These are phyloP conservation scores for Nothobranchius furzeri DNA, from an alignment of 2,113 vertebrate genomes.

Conservation along the genomic window DNA sequence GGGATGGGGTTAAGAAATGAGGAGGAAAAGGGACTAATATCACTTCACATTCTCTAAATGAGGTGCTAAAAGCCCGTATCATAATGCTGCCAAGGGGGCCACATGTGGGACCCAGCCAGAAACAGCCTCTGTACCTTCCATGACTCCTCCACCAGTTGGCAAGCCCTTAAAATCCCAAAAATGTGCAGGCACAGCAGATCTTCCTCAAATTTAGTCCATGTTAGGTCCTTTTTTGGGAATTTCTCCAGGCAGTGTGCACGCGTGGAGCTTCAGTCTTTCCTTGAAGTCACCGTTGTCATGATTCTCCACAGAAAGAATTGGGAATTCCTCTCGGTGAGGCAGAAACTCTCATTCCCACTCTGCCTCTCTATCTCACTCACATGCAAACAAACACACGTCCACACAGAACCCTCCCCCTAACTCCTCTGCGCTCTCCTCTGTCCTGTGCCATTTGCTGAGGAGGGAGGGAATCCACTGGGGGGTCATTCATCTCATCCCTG, in stretches of 20 bases:
- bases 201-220: slow-evolving; percentile 51
- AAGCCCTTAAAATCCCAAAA: slow-evolving; percentile 49
- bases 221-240: slow-evolving; percentile 36
- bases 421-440: slow-evolving; percentile 84
- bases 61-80: slow-evolving; percentile 68
- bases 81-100: slow-evolving; percentile 50
- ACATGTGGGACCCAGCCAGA: slow-evolving; percentile 47
- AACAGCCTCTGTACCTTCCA: slow-evolving; percentile 73
- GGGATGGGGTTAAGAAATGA: slow-evolving; percentile 33
- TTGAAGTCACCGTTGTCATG: slow-evolving; percentile 72
- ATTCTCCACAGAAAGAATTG: slow-evolving; percentile 80
- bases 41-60: slow-evolving; percentile 57
- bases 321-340: slow-evolving; percentile 68
- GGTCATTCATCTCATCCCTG: slow-evolving; percentile 93
- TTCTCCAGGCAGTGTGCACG: slow-evolving; percentile 37
- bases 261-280: slow-evolving; percentile 42
- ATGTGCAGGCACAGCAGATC: background rate
- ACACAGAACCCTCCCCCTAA: slow-evolving; percentile 69
- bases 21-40: slow-evolving; percentile 62
- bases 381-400: slow-evolving; percentile 59
- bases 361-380: slow-evolving; percentile 51
- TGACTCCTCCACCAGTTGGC: slow-evolving; percentile 37
- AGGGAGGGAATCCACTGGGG: slow-evolving; percentile 88
- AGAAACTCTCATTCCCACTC: slow-evolving; percentile 57
- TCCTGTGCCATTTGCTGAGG: slow-evolving; percentile 94